Evolutionary conservation across 2,888 invertebrate genomes (phyloP), one percentile per base, ranked within the genome.

Genomic region (Dioctria rufipes): DNA sequence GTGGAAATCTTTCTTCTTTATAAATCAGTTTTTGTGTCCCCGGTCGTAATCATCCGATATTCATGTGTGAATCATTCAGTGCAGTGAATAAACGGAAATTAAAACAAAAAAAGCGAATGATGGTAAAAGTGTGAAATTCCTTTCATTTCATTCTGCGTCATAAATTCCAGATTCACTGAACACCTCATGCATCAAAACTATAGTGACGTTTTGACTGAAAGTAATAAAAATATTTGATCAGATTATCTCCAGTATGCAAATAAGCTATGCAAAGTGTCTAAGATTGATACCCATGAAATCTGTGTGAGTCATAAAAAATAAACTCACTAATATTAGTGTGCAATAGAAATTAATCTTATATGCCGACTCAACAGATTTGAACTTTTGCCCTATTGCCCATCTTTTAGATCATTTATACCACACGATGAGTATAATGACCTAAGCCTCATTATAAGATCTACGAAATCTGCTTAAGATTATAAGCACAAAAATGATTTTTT

Each of bases 231-330:
- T 61, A 25, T 61, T 61, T 25, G 4, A 13, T 5, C 25, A 61
- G 25, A 61, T 60, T 25, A 61, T 61, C 39, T 4, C 37, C 37
- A 37, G 8, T 61, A 61, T 61, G 61, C 37, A 61, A 61, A 61
- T 4, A 11, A 58, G 8, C 3, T 8, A 8, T 46, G 46, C 5
- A 46, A 25, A 25, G 25, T 25, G 25, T 25, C 5, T 58, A 11
- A 13, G 58, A 11, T 11, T 58, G 58, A 13, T 13, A 58, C 25
- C n/a, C 11, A 58, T 58, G 5, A 58, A 58, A 11, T 2, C 3
- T 58, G 3, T 2, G 51, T 58, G 58, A 58, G 58, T 58, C 58
- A 58, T 8, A 58, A 58, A 13, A 11, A 11, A 11, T 2, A 11
- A 11, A 6, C 58, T 13, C 11, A 58, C 11, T 58, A 25, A 25